Percentiles rank a stretch among this genome's conserved stretches.
These are phyloP conservation scores for Phytoseiulus persimilis DNA, from an alignment of 2,888 invertebrate species.

Conservation along the genomic window DNA sequence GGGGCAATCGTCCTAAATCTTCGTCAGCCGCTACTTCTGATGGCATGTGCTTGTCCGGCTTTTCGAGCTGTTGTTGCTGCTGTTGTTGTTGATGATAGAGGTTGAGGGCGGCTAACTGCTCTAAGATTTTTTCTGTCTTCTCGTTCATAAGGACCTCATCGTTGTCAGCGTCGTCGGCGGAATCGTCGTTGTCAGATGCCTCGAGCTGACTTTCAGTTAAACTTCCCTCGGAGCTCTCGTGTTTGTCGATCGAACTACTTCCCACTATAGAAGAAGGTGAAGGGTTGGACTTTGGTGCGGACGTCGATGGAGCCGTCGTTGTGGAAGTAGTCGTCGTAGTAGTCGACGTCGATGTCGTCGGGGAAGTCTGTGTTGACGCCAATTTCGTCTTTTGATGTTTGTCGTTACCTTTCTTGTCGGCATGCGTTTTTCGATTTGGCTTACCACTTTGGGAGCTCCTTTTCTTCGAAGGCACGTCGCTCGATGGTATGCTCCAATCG, in stretches of 20 bases:
- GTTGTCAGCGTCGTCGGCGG: not conserved
- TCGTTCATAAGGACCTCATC: not conserved
- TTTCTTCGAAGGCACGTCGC: conserved; percentile 20
- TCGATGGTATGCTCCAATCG: conserved; percentile 11
- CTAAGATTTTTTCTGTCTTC: conserved; percentile 19
- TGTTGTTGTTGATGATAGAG: not conserved
- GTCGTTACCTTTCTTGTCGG: not conserved
- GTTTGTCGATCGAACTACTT: not conserved
- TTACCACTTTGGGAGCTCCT: not conserved
- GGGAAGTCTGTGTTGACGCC: not conserved
- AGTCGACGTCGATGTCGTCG: not conserved
- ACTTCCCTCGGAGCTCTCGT: not conserved
- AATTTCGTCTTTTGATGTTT: not conserved
- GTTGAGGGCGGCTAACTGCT: conserved; percentile 22
- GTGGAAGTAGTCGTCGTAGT: not conserved
- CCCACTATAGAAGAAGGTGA: not conserved
- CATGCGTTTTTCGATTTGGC: conserved; percentile 30
- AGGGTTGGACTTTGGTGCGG: not conserved
- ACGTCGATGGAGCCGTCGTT: not conserved
- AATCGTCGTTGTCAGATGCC: not conserved
- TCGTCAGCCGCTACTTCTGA: conserved; percentile 28
- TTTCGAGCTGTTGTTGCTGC: not conserved
- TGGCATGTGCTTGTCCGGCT: not conserved
- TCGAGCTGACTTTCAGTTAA: conserved; percentile 9
- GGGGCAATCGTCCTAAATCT: conserved; percentile 19